A percentile compares a stretch with the other conserved stretches of the same genome.
Conservation (phyloP, 2,113 vertebrate genomes). For the Aix galericulata region DNA sequence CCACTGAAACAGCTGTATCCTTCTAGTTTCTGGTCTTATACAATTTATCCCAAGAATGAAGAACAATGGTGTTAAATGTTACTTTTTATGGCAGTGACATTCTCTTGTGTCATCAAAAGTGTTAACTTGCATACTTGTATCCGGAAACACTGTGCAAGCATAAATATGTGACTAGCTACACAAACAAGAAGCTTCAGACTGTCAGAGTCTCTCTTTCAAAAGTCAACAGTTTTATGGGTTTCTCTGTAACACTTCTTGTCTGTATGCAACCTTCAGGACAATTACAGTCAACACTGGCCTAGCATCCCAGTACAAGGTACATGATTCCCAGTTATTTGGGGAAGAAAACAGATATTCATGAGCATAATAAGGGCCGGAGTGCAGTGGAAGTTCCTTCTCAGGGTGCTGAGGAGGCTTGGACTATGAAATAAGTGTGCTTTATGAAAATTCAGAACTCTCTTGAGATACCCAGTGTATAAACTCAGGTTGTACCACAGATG, state of each 20-base stretch:
- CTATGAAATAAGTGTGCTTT: neutral
- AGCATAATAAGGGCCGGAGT: neutral
- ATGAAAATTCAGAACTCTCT: neutral
- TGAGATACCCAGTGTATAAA: neutral
- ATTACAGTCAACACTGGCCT: rapidly evolving
- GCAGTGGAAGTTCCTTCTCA: neutral
- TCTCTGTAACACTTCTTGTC: neutral
- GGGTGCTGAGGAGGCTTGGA: rapidly evolving
- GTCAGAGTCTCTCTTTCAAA: neutral
- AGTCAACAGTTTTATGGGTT: neutral
- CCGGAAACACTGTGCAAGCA: neutral
- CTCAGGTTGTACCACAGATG: neutral
- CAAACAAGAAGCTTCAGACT: neutral
- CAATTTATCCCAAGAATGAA: neutral
- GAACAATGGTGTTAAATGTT: neutral
- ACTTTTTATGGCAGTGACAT: neutral
- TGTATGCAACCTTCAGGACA: neutral
- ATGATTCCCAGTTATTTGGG: neutral
- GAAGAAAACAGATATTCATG: neutral
- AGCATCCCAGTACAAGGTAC: neutral
- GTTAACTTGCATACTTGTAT: neutral
- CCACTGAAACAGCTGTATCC: neutral
- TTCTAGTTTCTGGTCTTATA: neutral
- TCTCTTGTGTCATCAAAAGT: neutral
- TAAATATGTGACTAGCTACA: neutral